These are phyloP conservation scores for Elachura formosa DNA, from an alignment of 2,113 vertebrate species.

Conservation along the genomic window DNA sequence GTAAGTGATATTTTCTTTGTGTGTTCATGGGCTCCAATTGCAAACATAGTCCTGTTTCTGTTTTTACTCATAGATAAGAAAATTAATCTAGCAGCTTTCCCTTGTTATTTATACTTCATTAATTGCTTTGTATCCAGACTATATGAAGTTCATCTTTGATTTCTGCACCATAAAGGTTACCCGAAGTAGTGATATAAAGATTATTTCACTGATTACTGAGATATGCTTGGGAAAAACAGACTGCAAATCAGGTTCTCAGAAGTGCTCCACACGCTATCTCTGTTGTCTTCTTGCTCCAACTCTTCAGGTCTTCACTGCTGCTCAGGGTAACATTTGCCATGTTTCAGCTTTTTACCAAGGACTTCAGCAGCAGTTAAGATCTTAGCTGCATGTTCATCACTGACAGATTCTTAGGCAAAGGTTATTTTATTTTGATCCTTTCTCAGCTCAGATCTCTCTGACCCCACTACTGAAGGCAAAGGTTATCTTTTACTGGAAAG, in stretches of 20 bases:
- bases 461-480: neutral
- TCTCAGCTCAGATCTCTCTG: neutral
- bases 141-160: neutral
- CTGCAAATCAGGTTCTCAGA: neutral
- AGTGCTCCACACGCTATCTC: neutral
- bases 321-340: neutral
- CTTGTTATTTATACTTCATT: neutral
- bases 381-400: neutral
- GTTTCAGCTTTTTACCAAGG: neutral
- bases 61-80: neutral
- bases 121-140: neutral
- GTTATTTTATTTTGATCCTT: neutral
- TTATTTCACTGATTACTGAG: neutral
- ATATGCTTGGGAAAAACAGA: neutral
- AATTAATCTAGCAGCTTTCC: neutral
- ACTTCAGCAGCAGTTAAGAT: neutral
- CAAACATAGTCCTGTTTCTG: neutral
- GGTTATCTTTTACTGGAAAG: neutral
- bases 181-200: neutral
- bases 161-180: fast-evolving
- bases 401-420: neutral
- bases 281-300: neutral
- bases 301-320: neutral
- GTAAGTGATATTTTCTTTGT: neutral
- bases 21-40: fast-evolving